Conservation (phyloP, 2,888 invertebrate genomes). For the Proisotoma minuta region DNA sequence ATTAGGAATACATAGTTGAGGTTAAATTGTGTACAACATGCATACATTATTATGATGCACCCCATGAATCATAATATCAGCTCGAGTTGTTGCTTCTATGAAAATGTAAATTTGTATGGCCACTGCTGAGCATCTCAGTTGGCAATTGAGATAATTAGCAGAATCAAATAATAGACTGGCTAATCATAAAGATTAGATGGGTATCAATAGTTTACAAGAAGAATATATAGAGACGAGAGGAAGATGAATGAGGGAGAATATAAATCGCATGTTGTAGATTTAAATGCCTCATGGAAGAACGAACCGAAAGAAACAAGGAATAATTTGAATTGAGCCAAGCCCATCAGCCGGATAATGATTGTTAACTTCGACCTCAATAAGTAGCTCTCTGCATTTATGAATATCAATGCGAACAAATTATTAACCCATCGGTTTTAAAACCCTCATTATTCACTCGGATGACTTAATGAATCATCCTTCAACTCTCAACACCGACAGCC, state of each 20-base stretch:
- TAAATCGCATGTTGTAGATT: background rate
- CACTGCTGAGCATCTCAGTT: constrained; percentile 37
- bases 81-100: too few relatives aligned
- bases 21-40: background rate
- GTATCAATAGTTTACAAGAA: background rate
- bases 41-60: background rate
- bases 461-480: constrained; percentile 29
- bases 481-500: constrained; percentile 24
- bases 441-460: constrained; percentile 29
- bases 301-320: background rate
- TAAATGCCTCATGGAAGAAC: background rate
- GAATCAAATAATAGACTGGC: constrained; percentile 40
- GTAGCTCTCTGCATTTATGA: constrained; percentile 10
- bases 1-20: background rate
- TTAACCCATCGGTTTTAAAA: background rate
- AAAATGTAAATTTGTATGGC: too few relatives aligned
- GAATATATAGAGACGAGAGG: background rate
- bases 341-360: background rate
- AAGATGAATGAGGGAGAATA: background rate
- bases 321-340: constrained; percentile 15
- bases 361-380: constrained; percentile 1
- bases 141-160: constrained; percentile 43
- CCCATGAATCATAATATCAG: too few relatives aligned
- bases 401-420: constrained; percentile 30
- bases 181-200: constrained; percentile 28